Evolutionary conservation across 2,797 vertebrate genomes (phyloP), one percentile per base, ranked within the genome.

Genomic region (Gymnodraco acuticeps): DNA sequence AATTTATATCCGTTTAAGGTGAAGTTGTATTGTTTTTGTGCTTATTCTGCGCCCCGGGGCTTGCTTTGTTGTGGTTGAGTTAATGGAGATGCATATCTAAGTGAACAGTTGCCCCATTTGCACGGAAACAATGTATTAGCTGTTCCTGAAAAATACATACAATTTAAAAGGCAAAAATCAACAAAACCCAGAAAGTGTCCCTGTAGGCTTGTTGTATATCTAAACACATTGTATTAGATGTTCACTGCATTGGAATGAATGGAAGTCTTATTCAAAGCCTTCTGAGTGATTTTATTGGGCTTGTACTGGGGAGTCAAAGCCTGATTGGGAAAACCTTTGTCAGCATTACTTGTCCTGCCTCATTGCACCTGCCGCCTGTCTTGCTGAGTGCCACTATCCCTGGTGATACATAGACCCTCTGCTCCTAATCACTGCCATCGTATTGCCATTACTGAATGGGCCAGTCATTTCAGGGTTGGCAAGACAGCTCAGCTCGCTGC

Each of bases 371-470:
- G 54, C 62, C 79, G 54, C 70, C 56, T 67, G 70, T 81, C 78
- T 65, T 52, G 47, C 72, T 79, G 60, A 87, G 47, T 72, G 83
- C 56, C 72, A 67, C 73, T 16, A 71, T 87, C 82, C 42, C 66
- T 10, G 61, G 66, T 88, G 91, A 92, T 86, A 86, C 87, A 90
- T 88, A 79, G 79, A 76, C 75, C 69, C 71, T 84, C 80, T 19
- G 3, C 60, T 70, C 61, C 81, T 89, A 87, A 92, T 92, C 88
- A 78, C 84, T 62, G 78, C 83, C 75, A 84, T 91, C 66, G 75
- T 64, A 70, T 76, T 70, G 65, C 78, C 77, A 86, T 92, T 90
- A 89, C 72, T 70, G 84, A 84, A 87, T 46, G 67, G 76, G 65
- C 66, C 65, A 41, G 83, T 87, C 78, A 59, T 87, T 86, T 82